Percentiles rank a stretch among this genome's conserved stretches.
Conservation (phyloP, 2,113 vertebrate genomes). For the Malurus elegans region DNA sequence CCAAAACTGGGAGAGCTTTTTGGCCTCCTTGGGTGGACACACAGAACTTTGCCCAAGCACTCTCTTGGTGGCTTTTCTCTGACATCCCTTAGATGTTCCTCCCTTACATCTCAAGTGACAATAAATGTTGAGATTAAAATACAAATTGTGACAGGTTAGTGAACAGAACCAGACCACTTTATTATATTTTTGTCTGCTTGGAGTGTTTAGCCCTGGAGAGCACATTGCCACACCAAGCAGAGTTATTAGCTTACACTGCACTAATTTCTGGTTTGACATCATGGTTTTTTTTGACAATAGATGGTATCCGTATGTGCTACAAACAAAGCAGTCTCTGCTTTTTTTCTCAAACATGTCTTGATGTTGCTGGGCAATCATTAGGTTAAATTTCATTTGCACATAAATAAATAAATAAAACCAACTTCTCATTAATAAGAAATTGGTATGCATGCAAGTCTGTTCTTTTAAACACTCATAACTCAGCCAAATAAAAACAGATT, state of each 20-base stretch:
- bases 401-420: constrained; percentile 12
- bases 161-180: background rate
- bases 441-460: background rate
- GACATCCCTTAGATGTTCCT: background rate
- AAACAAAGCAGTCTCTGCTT: background rate
- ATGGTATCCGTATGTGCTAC: background rate
- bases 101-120: background rate
- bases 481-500: constrained; percentile 40
- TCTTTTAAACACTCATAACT: constrained; percentile 46
- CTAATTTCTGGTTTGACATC: background rate
- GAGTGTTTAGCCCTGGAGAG: background rate
- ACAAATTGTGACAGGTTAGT: background rate
- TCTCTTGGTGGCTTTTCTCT: background rate
- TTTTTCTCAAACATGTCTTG: background rate
- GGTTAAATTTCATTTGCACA: constrained; percentile 13
- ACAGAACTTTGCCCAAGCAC: background rate
- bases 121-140: background rate
- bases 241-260: background rate
- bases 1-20: accelerated
- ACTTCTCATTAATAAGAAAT: background rate
- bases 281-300: background rate
- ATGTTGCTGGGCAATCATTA: background rate
- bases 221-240: background rate
- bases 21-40: accelerated
- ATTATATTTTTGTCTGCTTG: background rate